Evolutionary conservation across 2,888 invertebrate species (phyloP).

Genomic region (Myopa tessellatipennis): DNA sequence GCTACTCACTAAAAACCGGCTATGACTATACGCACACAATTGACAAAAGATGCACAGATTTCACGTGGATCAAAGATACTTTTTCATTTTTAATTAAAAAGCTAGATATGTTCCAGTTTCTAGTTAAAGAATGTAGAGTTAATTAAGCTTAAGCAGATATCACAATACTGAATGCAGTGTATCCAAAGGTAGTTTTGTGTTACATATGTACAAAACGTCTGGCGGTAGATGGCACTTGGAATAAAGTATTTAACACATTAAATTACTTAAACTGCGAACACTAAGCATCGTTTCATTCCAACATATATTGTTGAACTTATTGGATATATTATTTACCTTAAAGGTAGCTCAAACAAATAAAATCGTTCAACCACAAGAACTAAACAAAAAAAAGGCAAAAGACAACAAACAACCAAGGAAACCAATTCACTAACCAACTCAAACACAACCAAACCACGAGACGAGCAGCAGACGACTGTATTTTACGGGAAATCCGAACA

Average conservation of each 20-base stretch:
- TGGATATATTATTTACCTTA: not conserved
- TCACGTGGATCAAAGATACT: not conserved
- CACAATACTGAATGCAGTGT: constrained; percentile 21
- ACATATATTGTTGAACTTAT: not conserved
- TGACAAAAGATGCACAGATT: not conserved
- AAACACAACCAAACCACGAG: constrained; percentile 34
- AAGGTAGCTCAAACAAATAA: constrained; percentile 12
- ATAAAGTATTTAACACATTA: constrained; percentile 8
- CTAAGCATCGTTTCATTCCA: not conserved
- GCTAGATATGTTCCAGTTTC: not conserved
- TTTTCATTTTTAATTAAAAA: not conserved
- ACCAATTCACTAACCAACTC: constrained; percentile 31
- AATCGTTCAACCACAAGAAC: constrained; percentile 14
- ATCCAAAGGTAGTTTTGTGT: constrained; percentile 12
- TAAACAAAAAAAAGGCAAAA: constrained; percentile 37
- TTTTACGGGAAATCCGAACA: constrained; percentile 25
- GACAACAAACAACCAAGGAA: constrained; percentile 31
- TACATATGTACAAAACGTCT: constrained; percentile 29
- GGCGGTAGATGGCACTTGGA: constrained; percentile 26
- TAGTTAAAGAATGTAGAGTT: not conserved
- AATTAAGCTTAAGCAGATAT: constrained; percentile 12
- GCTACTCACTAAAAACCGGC: too few relatives aligned
- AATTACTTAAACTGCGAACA: not conserved
- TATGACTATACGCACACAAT: too few relatives aligned
- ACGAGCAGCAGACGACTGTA: constrained; percentile 46